Percentiles rank a stretch among this genome's conserved stretches.
Conservation (phyloP, 1,140 invertebrate genomes). For the Kradibia gibbosae region DNA sequence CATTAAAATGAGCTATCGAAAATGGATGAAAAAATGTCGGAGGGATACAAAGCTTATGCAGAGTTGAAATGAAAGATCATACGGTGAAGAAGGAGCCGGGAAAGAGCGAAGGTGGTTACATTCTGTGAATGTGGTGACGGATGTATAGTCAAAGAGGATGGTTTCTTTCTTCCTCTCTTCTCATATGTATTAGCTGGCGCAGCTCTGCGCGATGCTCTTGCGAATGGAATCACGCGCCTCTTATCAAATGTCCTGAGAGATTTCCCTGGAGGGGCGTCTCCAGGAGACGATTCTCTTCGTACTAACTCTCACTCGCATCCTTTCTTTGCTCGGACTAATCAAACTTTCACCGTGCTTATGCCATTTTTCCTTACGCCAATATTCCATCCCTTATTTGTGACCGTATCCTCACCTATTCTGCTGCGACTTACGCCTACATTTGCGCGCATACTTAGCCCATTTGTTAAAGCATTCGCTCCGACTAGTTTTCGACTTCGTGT, state of each 20-base stretch:
- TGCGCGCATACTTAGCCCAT: background rate
- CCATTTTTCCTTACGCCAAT: background rate
- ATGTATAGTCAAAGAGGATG: slow-evolving; percentile 36
- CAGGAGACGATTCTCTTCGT: slow-evolving; percentile 42
- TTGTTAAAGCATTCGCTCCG: too few relatives aligned
- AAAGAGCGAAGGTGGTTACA: background rate
- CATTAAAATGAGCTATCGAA: background rate
- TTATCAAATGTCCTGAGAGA: slow-evolving; percentile 60
- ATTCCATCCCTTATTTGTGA: background rate
- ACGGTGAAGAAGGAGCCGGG: background rate
- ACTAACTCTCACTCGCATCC: slow-evolving; percentile 24
- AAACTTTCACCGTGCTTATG: slow-evolving; percentile 50
- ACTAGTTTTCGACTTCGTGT: background rate
- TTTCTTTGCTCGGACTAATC: slow-evolving; percentile 53
- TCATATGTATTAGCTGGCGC: slow-evolving; percentile 26
- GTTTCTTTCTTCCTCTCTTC: background rate
- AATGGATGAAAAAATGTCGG: background rate
- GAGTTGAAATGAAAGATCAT: background rate
- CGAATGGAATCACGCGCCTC: slow-evolving; percentile 59
- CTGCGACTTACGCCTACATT: background rate
- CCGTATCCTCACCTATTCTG: background rate
- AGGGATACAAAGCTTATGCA: background rate
- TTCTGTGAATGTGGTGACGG: slow-evolving; percentile 38
- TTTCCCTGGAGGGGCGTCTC: slow-evolving; percentile 57
- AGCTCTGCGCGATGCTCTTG: background rate